Evolutionary conservation across 2,113 vertebrate species (phyloP).

Genomic region (Solea senegalensis): DNA sequence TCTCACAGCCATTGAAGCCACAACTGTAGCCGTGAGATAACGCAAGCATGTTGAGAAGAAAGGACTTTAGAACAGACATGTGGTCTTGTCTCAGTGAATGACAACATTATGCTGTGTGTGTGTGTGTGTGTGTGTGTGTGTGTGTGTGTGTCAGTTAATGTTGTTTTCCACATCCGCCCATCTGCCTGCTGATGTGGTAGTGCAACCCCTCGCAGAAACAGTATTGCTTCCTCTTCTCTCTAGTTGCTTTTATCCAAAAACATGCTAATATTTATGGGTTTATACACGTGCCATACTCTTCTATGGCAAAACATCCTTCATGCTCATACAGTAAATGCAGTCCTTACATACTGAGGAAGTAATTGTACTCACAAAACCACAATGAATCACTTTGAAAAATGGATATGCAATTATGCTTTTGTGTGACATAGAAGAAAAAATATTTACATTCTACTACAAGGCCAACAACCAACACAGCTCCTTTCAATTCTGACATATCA

Average conservation of each 20-base stretch:
- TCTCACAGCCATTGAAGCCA: constrained; percentile 83
- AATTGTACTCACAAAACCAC: not conserved
- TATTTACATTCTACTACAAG: constrained; percentile 7
- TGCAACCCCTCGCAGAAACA: constrained; percentile 55
- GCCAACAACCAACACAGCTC: constrained; percentile 4
- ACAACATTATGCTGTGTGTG: constrained; percentile 60
- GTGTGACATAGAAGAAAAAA: not conserved
- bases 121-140: constrained; percentile 36
- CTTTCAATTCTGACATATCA: constrained; percentile 32
- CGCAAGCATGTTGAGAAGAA: constrained; percentile 69
- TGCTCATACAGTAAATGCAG: constrained; percentile 13
- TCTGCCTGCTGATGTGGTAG: constrained; percentile 50
- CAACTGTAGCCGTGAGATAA: constrained; percentile 85
- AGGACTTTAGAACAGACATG: constrained; percentile 76
- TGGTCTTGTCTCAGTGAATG: constrained; percentile 75
- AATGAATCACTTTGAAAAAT: constrained; percentile 2
- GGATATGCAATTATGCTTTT: constrained; percentile 2
- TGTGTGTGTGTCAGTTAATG: constrained; percentile 32
- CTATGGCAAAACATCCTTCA: constrained; percentile 1
- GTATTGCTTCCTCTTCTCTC: constrained; percentile 63
- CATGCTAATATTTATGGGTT: constrained; percentile 32
- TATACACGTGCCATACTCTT: constrained; percentile 12
- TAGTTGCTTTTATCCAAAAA: constrained; percentile 52
- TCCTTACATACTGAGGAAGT: constrained; percentile 7
- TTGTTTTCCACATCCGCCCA: constrained; percentile 64